A percentile compares a stretch with the other conserved stretches of the same genome.
Conservation (phyloP, 2,797 vertebrate genomes). For the Hyperoplus lanceolatus region DNA sequence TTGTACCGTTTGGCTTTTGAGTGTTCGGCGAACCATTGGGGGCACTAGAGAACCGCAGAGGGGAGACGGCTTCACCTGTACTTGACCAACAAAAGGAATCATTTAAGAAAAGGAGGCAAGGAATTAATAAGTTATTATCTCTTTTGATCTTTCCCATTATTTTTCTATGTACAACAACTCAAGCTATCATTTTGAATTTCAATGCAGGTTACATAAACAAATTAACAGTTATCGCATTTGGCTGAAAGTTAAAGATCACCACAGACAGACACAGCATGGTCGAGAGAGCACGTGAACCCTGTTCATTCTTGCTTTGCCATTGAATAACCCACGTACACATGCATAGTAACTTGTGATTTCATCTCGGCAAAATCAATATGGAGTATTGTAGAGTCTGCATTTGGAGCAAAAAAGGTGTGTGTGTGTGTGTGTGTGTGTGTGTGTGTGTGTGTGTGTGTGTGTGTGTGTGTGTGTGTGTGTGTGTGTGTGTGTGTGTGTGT, state of each 20-base stretch:
- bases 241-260: constrained; percentile 43
- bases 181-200: constrained; percentile 39
- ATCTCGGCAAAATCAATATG: constrained; percentile 72
- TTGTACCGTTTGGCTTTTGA: constrained; percentile 23
- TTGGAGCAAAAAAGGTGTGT: constrained; percentile 45
- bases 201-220: constrained; percentile 41
- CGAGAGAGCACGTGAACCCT: constrained; percentile 42
- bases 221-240: constrained; percentile 29
- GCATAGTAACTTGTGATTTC: constrained; percentile 59
- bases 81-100: constrained; percentile 56
- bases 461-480: no score
- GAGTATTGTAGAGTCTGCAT: constrained; percentile 79
- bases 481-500: no score
- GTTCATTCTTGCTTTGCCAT: constrained; percentile 36
- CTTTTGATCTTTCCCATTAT: constrained; percentile 48
- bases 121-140: constrained; percentile 58
- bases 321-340: constrained; percentile 58
- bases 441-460: no score
- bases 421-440: background rate
- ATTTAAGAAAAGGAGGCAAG: constrained; percentile 44
- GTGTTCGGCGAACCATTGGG: constrained; percentile 14
- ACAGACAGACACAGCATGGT: constrained; percentile 20
- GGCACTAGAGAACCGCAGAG: constrained; percentile 23
- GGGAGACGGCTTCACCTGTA: constrained; percentile 26
- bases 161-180: constrained; percentile 16